Base-by-base conservation (phyloP, 1,140 invertebrate species). In the Ceratoteleas bidentatus region DNA sequence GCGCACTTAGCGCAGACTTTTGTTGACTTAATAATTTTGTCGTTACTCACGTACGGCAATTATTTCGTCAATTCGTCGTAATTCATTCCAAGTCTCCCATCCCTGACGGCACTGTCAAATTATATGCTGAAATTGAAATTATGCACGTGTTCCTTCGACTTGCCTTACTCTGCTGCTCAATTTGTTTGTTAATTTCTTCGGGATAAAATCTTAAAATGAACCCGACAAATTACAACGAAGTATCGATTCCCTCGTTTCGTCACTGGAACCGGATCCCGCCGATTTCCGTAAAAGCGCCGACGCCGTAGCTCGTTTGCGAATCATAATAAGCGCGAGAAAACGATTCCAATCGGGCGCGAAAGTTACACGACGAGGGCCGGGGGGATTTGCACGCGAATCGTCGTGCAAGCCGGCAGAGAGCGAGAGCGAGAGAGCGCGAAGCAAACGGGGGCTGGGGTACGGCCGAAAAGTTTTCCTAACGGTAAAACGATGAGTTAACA, bases 401-500 rank as follows among this genome's bases (percentile, higher is more conserved):
- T 13, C 58, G 56, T 15, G 50, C 13, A 53, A 62, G 9, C 43
- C 13, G 14, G 11, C 38, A 11, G 4, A 36, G 40, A 33, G 14
- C 14, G n/a, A 9, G 15, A 32, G 38, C 14, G 61, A 53, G 73
- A 61, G 65, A 15, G 33, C 56, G 24, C 9, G 49, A 52, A 2
- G 40, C 13, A 54, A 7, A 58, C 53, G 57, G 43, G 45, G 24
- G 33, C 11, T 53, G 34, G 52, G 33, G 85, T 60, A 70, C 84
- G 87, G 86, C 85, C 87, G 89, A 91, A 90, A 91, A 90, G 86
- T 90, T 91, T 91, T 88, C 85, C 88, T 90, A 90, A 90, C 90
- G 90, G 89, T 89, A 87, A 90, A 89, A 88, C 89, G 88, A 89
- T 89, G 88, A 90, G 89, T 91, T 91, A 91, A 90, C 89, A 90